phyloP scores from a whole-genome alignment of 2,888 invertebrate species.

The Catocala nupta region DNA sequence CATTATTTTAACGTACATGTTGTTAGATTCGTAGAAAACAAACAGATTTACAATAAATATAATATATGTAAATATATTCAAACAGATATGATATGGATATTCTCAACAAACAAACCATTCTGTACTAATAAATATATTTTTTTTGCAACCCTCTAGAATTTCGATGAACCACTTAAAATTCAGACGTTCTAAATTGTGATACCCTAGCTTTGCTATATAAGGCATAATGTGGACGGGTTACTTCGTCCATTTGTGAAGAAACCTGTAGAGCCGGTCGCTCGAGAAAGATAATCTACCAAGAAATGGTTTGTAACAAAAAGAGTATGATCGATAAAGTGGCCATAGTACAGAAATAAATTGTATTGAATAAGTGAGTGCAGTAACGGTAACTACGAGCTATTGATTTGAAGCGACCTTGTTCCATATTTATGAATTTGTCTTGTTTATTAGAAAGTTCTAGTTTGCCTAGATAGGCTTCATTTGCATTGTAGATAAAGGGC shows the following conservation, averaged over 20 bases:
- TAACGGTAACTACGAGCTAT: slow-evolving; percentile 21
- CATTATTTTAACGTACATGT: slow-evolving; percentile 4
- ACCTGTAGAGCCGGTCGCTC: slow-evolving; percentile 64
- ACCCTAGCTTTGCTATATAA: slow-evolving; percentile 39
- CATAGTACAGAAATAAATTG: slow-evolving; percentile 41
- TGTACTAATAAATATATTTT: slow-evolving; percentile 27
- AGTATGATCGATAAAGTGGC: slow-evolving; percentile 49
- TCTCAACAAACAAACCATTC: slow-evolving; percentile 9
- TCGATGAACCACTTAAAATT: slow-evolving; percentile 52
- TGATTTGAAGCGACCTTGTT: slow-evolving; percentile 39
- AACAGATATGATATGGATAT: slow-evolving; percentile 19
- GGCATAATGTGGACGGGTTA: slow-evolving; percentile 47
- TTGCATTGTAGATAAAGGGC: slow-evolving; percentile 9
- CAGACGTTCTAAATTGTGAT: slow-evolving; percentile 42
- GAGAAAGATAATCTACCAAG: slow-evolving; percentile 54
- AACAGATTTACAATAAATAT: slow-evolving; percentile 14
- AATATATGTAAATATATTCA: slow-evolving; percentile 8
- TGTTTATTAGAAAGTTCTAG: slow-evolving; percentile 13
- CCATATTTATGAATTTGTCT: slow-evolving; percentile 13
- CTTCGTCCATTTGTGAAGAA: slow-evolving; percentile 48
- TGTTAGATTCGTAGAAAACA: slow-evolving; percentile 7
- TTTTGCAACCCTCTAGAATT: slow-evolving; percentile 30
- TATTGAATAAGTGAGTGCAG: slow-evolving; percentile 36
- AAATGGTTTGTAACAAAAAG: slow-evolving; percentile 50
- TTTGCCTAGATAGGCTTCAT: slow-evolving; percentile 2